phyloP scores from a whole-genome alignment of 2,888 invertebrate genomes.

The Thymelicus acteon region DNA sequence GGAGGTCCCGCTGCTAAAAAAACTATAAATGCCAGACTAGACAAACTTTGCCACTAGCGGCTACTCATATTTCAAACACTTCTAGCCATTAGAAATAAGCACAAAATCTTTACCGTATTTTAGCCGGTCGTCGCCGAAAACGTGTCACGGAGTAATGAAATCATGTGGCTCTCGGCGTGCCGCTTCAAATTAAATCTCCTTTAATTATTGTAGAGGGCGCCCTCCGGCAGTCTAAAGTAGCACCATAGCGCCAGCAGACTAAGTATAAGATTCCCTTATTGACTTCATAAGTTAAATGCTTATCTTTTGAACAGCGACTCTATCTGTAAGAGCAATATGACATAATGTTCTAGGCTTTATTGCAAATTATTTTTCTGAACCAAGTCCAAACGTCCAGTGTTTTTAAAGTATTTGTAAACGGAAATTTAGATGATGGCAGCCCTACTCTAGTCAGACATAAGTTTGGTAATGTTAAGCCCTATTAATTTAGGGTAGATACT shows the following conservation, averaged over 20 bases:
- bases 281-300: neutral
- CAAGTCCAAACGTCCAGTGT: too few relatives aligned
- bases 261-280: neutral
- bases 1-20: too few relatives aligned
- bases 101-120: conserved; percentile 27
- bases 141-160: conserved; percentile 72
- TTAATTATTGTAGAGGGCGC: conserved; percentile 60
- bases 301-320: neutral
- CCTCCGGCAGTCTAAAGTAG: conserved; percentile 28
- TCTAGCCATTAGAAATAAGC: neutral
- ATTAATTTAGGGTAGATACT: too few relatives aligned
- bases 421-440: too few relatives aligned
- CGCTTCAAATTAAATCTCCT: conserved; percentile 72
- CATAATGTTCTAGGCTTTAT: too few relatives aligned
- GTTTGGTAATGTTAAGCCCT: too few relatives aligned
- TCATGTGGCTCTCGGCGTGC: conserved; percentile 69
- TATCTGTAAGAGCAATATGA: too few relatives aligned
- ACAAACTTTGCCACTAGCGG: too few relatives aligned
- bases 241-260: conserved; percentile 8
- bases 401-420: too few relatives aligned
- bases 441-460: too few relatives aligned
- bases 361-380: too few relatives aligned
- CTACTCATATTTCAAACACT: neutral
- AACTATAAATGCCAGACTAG: too few relatives aligned
- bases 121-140: conserved; percentile 51